phyloP scores from a whole-genome alignment of 2,113 vertebrate genomes.

The Prietella phreatophila region DNA sequence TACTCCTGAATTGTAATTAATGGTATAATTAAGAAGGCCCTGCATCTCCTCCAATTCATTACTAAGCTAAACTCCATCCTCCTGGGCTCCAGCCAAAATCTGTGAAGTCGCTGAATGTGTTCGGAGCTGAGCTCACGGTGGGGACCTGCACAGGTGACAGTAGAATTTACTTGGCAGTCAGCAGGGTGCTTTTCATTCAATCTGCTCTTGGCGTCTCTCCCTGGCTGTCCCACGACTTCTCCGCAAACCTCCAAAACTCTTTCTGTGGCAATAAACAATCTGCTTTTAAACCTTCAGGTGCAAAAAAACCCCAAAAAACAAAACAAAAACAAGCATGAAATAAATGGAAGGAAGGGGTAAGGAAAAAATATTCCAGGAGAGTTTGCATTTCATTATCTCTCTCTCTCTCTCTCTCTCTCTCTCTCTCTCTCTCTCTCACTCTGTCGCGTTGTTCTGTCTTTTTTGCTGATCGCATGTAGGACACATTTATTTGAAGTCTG shows the following conservation, averaged over 20 bases:
- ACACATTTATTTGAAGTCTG: conserved; percentile 40
- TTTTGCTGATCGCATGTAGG: conserved; percentile 15
- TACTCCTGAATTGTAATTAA: conserved; percentile 56
- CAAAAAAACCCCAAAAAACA: neutral
- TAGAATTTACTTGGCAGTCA: neutral
- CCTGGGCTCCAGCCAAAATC: neutral
- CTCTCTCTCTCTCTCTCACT: neutral
- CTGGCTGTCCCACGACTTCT: neutral
- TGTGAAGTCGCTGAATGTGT: neutral
- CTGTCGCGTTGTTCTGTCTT: neutral
- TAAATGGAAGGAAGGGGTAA: neutral
- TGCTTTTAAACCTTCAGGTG: neutral
- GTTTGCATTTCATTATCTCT: conserved; percentile 20
- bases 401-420: neutral
- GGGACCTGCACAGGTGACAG: neutral
- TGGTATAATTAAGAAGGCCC: conserved; percentile 57
- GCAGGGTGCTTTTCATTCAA: neutral
- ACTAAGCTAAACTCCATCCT: conserved; percentile 44
- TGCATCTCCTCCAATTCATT: conserved; percentile 59
- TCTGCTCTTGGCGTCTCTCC: neutral
- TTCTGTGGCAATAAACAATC: conserved; percentile 11
- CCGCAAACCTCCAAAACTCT: neutral
- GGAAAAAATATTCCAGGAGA: neutral
- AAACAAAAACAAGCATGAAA: neutral
- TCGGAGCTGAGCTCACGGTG: neutral